Evolutionary conservation across 2,797 vertebrate species (phyloP).

Genomic region (Dicrostonyx torquatus): DNA sequence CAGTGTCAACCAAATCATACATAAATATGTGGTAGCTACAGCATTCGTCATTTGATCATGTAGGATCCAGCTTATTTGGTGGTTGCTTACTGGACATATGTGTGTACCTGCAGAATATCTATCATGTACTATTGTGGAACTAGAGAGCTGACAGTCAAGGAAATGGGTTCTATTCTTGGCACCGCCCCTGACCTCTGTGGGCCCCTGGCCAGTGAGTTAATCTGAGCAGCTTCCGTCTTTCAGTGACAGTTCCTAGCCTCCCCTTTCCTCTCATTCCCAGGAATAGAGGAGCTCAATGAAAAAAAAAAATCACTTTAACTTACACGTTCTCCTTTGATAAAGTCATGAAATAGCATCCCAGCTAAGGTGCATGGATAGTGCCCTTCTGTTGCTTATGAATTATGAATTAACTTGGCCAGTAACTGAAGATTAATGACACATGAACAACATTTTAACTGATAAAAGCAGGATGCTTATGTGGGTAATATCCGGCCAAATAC

Average conservation of each 20-base stretch:
- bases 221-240: constrained; percentile 59
- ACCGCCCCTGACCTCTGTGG: constrained; percentile 57
- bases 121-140: background rate
- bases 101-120: background rate
- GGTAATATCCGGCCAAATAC: background rate
- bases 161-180: constrained; percentile 69
- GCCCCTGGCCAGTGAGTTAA: constrained; percentile 54
- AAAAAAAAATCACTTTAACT: constrained; percentile 36
- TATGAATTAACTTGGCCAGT: background rate
- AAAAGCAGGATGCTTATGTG: background rate
- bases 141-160: constrained; percentile 50
- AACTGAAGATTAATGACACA: constrained; percentile 13
- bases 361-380: background rate
- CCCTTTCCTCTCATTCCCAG: constrained; percentile 39
- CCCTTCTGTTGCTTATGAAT: constrained; percentile 25
- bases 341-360: constrained; percentile 18
- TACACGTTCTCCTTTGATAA: constrained; percentile 15
- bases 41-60: background rate
- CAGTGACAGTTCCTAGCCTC: constrained; percentile 31
- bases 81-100: background rate
- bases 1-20: background rate
- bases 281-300: constrained; percentile 24
- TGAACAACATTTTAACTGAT: background rate
- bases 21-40: background rate
- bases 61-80: background rate